Evolutionary conservation across 2,888 invertebrate species (phyloP).

Genomic region (Troilus luridus): DNA sequence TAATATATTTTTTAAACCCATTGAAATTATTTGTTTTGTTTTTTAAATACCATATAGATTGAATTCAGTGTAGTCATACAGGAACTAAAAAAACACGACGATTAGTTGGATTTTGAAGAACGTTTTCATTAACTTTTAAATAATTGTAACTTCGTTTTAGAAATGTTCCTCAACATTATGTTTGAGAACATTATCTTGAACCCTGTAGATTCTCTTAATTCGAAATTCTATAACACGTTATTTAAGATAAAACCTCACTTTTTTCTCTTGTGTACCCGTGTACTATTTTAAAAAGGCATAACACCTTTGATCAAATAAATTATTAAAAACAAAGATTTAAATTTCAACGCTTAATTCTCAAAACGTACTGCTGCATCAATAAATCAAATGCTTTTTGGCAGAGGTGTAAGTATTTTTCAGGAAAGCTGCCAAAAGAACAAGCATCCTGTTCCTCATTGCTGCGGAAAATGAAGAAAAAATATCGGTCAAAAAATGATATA

Average conservation of each 20-base stretch:
- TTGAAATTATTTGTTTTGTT: too few relatives aligned
- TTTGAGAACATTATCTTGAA: too few relatives aligned
- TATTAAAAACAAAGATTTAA: background rate
- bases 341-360: background rate
- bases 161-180: too few relatives aligned
- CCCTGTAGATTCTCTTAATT: too few relatives aligned
- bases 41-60: too few relatives aligned
- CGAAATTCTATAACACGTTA: background rate
- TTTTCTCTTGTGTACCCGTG: background rate
- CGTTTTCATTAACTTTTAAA: too few relatives aligned
- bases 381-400: conserved; percentile 4
- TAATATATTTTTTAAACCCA: too few relatives aligned
- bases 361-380: background rate
- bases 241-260: background rate
- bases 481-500: background rate
- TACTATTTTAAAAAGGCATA: background rate
- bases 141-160: too few relatives aligned
- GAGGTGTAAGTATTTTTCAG: background rate
- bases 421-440: background rate
- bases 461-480: background rate
- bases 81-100: too few relatives aligned
- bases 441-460: background rate
- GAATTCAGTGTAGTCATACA: too few relatives aligned
- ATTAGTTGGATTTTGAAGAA: too few relatives aligned
- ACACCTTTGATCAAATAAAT: background rate